Evolutionary conservation across 2,888 invertebrate genomes (phyloP).

Genomic region (Megalurothrips usitatus): DNA sequence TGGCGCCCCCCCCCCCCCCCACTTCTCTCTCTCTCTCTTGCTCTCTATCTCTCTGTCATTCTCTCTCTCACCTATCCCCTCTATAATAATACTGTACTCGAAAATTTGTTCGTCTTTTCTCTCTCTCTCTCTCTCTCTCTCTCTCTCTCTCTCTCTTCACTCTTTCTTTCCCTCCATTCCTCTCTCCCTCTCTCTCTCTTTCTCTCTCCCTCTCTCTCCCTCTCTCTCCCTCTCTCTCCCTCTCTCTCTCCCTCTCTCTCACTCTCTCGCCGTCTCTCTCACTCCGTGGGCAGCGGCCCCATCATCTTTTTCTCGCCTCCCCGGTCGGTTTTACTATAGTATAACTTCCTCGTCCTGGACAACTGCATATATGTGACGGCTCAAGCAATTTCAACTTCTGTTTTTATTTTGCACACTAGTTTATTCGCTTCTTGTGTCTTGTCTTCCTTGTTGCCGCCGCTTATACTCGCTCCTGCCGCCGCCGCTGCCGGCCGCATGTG

Average conservation of each 20-base stretch:
- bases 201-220: conserved; percentile 18
- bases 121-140: conserved; percentile 17
- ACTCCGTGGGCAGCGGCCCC: background rate
- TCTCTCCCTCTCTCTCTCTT: conserved; percentile 18
- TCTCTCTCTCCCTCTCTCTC: conserved; percentile 14
- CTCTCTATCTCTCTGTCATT: background rate
- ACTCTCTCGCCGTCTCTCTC: background rate
- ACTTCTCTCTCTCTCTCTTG: conserved; percentile 6
- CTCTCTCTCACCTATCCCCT: background rate
- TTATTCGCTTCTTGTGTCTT: no score
- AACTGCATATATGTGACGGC: background rate
- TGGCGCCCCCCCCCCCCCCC: background rate
- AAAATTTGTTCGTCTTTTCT: no score
- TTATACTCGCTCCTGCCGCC: no score
- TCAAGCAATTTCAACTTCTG: no score
- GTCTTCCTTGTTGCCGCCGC: no score
- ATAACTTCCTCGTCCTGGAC: background rate
- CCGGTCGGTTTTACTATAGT: no score
- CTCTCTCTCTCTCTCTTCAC: background rate
- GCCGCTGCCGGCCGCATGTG: no score
- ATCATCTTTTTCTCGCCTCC: no score
- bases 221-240: conserved; percentile 19
- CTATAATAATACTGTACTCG: no score
- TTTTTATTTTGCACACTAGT: no score
- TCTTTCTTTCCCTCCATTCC: background rate